Conservation (phyloP, 1,140 invertebrate species). For the Callitettix versicolor region DNA sequence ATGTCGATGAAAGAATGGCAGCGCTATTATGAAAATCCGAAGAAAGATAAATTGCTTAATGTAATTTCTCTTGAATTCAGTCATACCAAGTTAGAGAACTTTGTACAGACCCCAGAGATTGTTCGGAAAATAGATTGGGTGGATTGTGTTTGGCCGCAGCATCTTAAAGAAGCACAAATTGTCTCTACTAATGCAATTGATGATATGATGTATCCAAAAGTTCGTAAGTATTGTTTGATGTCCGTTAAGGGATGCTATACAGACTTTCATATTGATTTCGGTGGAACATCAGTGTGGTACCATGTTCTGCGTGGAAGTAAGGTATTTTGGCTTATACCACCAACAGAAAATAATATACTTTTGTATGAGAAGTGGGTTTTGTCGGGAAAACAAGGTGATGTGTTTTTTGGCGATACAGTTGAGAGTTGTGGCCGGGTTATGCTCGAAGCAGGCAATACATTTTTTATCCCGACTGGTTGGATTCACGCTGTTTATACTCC, state of each 20-base stretch:
- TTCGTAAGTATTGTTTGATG: conserved; percentile 95
- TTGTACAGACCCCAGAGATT: conserved; percentile 79
- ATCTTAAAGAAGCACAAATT: conserved; percentile 81
- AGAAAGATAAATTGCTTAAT: conserved; percentile 79
- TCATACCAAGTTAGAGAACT: conserved; percentile 86
- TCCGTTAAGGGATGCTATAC: conserved; percentile 95
- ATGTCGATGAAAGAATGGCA: conserved; percentile 93
- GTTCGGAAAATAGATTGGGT: conserved; percentile 93
- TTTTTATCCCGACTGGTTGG: conserved; percentile 95
- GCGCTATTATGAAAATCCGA: conserved; percentile 73
- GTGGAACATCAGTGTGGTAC: conserved; percentile 97
- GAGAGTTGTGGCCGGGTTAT: conserved; percentile 79
- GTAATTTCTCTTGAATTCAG: conserved; percentile 94
- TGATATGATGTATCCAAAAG: conserved; percentile 96
- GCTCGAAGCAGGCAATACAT: conserved; percentile 71
- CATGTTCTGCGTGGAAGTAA: conserved; percentile 85
- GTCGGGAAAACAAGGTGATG: conserved; percentile 85
- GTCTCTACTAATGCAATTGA: conserved; percentile 87
- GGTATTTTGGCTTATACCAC: conserved; percentile 89
- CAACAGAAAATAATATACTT: conserved; percentile 81
- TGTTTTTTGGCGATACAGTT: conserved; percentile 90
- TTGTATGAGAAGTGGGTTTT: conserved; percentile 88
- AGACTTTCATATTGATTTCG: conserved; percentile 96
- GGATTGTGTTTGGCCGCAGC: conserved; percentile 87
- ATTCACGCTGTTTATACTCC: conserved; percentile 96